Base-by-base conservation (phyloP, 2,113 vertebrate genomes). In the Arothron firmamentum region DNA sequence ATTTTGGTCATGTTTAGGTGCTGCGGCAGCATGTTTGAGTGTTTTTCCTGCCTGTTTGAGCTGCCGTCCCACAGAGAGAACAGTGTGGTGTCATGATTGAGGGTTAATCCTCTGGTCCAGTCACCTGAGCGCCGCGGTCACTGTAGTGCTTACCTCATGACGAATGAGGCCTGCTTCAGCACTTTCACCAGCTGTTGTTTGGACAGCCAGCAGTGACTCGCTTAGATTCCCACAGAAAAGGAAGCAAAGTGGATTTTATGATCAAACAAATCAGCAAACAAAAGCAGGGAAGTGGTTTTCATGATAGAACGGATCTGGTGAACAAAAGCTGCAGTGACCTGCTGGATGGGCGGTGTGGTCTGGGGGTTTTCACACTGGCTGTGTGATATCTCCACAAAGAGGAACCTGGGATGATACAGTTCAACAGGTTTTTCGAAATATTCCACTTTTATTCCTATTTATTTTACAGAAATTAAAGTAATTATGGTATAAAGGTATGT, bases 251-350 rank as follows among this genome's bases (percentile, higher is more conserved):
- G 81, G 73, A 82, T 79, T 82, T 82, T 74, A 63, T 79, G 64
- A 84, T 83, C 14, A 57, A 67, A 79, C 82, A 85, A 77, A 85
- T 87, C 80, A 83, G 80, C 79, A 87, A 88, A 88, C 85, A 82
- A 88, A 82, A 82, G 71, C 80, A 68, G 78, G 77, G 72, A 88
- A 84, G 79, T 85, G 83, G 77, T 84, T 85, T 59, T 83, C 56
- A 71, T 79, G 78, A 84, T 80, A 66, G 80, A 78, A 72, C 73
- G 69, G 82, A 69, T 80, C 70, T 79, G 19, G 67, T 64, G 79
- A 78, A 85, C 84, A 88, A 85, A 87, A 70, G 68, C 80, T 59
- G 74, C 59, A 43, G 42, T 70, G 76, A 79, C 87, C 69, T 74
- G 75, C 86, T 84, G 82, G 69, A 46, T 65, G 34, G 54, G 81